Evolutionary conservation across 2,888 invertebrate genomes (phyloP), one percentile per base, ranked within the genome.

Genomic region (Ochropacha duplaris): DNA sequence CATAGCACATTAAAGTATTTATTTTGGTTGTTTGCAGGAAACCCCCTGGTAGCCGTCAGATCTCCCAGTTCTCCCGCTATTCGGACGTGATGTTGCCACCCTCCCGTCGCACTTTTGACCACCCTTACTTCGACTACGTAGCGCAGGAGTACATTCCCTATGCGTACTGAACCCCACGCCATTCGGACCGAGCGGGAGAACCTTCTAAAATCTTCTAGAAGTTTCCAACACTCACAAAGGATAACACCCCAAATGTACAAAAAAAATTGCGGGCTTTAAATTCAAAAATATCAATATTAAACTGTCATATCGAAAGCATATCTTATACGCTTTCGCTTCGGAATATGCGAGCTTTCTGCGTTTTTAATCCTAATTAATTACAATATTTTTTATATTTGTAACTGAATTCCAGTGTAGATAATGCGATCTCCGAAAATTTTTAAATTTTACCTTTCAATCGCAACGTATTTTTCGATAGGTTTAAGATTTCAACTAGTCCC

Each of bases 61-160:
- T 89, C 57, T 88, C 88, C 1, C 92, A 92, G 70, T 92, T 92
- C 85, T 89, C 89, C 1, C 92, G 92, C 72, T 92, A 92, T 84
- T 90, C 92, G 6, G 92, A 92, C 74, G 84, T 84, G 61, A 88
- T 92, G 87, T 71, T 88, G 62, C 91, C 90, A 0, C 90, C 90
- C 0, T 72, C 67, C 0, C 91, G 91, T 61, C 92, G 91, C 72
- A 78, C 82, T 50, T 75, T 76, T 73, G 86, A 85, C 79, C 87
- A 83, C 71, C 90, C 90, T 52, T 86, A 83, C 76, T 74, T 81
- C 71, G 88, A 88, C 59, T 83, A 83, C 76, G 76, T 78, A 34
- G 78, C 80, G 54, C 88, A 90, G n/a, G 90, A 91, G 57, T 81
- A 77, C 66, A 60, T 83, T 64, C 88, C 88, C 60, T 87, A 87